A percentile compares a stretch with the other conserved stretches of the same genome.
phyloP scores from a whole-genome alignment of 2,888 invertebrate genomes.

The Clanis bilineata region DNA sequence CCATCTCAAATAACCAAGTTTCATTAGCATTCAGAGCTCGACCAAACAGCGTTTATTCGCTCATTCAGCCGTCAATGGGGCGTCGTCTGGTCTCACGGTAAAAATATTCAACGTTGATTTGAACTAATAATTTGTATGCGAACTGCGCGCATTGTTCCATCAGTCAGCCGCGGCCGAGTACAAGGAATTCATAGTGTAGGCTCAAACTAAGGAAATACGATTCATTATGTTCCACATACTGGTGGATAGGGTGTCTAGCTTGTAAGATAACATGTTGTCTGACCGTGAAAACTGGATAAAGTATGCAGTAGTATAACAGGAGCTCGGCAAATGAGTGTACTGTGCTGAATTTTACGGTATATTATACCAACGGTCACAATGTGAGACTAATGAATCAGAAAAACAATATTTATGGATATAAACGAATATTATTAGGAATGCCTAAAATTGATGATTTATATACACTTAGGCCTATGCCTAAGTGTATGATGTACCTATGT shows the following conservation, averaged over 20 bases:
- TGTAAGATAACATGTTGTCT: not conserved
- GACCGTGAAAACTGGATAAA: conserved; percentile 15
- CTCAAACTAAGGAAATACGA: conserved; percentile 44
- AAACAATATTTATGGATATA: no score
- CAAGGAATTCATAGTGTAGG: conserved; percentile 47
- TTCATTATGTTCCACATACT: conserved; percentile 43
- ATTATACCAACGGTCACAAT: no score
- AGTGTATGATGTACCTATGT: no score
- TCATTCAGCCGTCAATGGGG: conserved; percentile 19
- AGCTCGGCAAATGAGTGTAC: no score
- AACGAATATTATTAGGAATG: no score
- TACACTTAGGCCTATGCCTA: no score
- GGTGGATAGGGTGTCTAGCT: conserved; percentile 19
- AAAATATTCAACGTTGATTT: conserved; percentile 38
- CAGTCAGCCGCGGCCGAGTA: conserved; percentile 44
- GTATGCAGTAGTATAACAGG: no score
- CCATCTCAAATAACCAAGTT: not conserved
- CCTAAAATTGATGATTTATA: no score
- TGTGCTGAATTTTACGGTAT: no score
- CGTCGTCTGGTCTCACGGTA: conserved; percentile 22
- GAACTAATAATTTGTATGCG: conserved; percentile 48
- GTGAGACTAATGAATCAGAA: no score
- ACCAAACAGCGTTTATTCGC: conserved; percentile 15
- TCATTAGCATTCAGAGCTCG: conserved; percentile 17
- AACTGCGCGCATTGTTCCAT: conserved; percentile 27